Evolutionary conservation across 2,888 invertebrate species (phyloP).

Genomic region (Steinernema hermaphroditum): DNA sequence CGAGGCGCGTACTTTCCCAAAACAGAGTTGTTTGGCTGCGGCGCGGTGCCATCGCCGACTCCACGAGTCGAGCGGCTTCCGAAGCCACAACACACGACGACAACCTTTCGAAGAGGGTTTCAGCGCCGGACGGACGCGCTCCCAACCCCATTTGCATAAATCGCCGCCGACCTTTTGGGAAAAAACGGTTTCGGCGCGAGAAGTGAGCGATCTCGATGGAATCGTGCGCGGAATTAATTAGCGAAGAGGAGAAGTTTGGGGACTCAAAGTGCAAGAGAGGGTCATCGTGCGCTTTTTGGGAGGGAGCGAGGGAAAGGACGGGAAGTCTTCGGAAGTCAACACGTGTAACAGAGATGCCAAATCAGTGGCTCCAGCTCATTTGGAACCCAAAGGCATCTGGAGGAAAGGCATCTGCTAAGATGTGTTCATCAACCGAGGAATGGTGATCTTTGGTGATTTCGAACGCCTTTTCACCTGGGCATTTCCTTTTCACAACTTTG

Average conservation of each 20-base stretch:
- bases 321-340: not conserved
- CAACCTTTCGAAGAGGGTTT: too few species aligned
- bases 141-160: not conserved
- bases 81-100: conserved; percentile 20
- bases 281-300: not conserved
- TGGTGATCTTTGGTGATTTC: too few species aligned
- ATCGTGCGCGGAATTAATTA: not conserved
- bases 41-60: not conserved
- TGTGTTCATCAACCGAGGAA: too few species aligned
- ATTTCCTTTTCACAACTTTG: too few species aligned
- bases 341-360: too few species aligned
- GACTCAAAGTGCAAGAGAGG: not conserved
- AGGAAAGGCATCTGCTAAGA: too few species aligned
- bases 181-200: not conserved
- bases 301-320: not conserved
- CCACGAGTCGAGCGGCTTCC: not conserved
- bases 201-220: not conserved
- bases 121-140: too few species aligned
- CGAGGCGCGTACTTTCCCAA: not conserved
- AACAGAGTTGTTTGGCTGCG: conserved; percentile 8
- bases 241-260: not conserved
- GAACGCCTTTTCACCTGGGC: too few species aligned
- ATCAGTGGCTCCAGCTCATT: too few species aligned
- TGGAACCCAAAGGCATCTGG: too few species aligned
- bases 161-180: not conserved